A percentile compares a stretch with the other conserved stretches of the same genome.
Evolutionary conservation across 2,888 invertebrate species (phyloP).

Genomic region (Clitarchus hookeri): DNA sequence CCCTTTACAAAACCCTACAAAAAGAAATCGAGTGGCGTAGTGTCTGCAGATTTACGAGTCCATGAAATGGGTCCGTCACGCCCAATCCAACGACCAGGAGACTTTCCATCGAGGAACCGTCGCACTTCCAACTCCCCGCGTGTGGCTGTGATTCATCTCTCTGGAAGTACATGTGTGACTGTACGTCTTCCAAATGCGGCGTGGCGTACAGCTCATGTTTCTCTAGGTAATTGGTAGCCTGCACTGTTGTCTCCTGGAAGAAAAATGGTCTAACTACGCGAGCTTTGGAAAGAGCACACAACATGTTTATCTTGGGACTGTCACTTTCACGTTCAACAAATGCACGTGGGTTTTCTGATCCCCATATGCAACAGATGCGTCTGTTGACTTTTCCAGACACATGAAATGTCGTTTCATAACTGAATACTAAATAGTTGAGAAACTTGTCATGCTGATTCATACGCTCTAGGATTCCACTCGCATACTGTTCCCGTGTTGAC

Average conservation of each 20-base stretch:
- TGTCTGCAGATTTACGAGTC: neutral
- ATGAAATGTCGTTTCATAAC: neutral
- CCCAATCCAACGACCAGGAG: too few relatives aligned
- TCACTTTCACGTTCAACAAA: neutral
- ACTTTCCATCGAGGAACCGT: neutral
- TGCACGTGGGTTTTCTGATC: neutral
- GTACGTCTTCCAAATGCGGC: neutral
- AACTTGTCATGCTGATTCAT: neutral
- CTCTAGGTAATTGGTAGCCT: neutral
- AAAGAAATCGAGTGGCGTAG: neutral
- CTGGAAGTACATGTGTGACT: neutral
- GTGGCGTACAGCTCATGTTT: neutral
- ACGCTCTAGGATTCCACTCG: too few relatives aligned
- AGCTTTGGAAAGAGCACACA: neutral
- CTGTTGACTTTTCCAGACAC: conserved; percentile 19
- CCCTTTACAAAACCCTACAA: conserved; percentile 16
- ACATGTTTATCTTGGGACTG: neutral
- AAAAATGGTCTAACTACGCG: neutral
- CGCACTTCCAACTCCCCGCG: neutral
- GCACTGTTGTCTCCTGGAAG: neutral
- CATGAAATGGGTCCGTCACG: neutral
- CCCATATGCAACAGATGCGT: neutral
- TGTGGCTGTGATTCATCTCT: neutral
- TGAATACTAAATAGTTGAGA: neutral
- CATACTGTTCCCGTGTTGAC: neutral